A percentile compares a stretch with the other conserved stretches of the same genome.
Conservation (phyloP, 2,797 vertebrate species). For the Mormyrops attenuatus region DNA sequence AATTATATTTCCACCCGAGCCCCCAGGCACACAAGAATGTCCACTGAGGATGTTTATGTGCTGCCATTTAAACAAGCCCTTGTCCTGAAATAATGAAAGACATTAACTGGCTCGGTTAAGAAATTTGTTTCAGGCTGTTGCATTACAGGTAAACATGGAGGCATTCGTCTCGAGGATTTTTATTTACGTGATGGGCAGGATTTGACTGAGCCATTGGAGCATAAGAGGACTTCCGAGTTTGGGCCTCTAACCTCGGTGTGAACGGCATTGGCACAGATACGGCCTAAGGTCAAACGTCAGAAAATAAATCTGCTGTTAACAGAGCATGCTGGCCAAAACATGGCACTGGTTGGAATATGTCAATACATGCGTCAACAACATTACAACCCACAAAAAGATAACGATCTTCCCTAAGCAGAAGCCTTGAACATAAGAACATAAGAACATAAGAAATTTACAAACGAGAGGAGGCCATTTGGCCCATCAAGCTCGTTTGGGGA, state of each 20-base stretch:
- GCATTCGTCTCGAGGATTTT: not conserved
- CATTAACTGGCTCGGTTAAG: not conserved
- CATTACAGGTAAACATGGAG: not conserved
- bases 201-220: not conserved
- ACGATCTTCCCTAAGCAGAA: too few species aligned
- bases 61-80: not conserved
- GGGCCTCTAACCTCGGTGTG: not conserved
- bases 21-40: not conserved
- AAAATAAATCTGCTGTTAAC: not conserved
- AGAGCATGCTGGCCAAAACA: not conserved
- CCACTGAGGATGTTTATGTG: not conserved
- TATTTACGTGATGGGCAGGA: not conserved
- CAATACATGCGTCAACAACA: too few species aligned
- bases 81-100: not conserved
- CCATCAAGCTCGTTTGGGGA: too few species aligned
- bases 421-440: too few species aligned
- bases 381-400: too few species aligned
- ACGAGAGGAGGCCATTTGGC: too few species aligned
- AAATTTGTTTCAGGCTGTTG: constrained; percentile 3
- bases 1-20: not conserved
- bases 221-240: not conserved
- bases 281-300: not conserved
- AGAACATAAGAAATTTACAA: too few species aligned
- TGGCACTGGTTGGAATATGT: not conserved
- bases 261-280: not conserved